Evolutionary conservation across 2,888 invertebrate genomes (phyloP), one percentile per base, ranked within the genome.

Genomic region (Nemurella pictetii): DNA sequence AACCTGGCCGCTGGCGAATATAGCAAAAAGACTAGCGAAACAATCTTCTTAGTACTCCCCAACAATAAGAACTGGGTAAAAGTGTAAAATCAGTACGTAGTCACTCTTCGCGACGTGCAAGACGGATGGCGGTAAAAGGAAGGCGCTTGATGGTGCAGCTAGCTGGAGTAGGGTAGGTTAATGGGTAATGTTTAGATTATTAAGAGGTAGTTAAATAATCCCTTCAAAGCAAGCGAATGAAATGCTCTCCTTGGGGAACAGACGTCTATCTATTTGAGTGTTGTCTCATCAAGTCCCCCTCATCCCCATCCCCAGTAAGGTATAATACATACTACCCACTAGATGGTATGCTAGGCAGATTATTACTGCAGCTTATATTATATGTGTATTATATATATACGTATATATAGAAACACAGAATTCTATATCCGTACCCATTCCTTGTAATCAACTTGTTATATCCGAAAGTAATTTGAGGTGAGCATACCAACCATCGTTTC

Each of bases 121-220:
- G n/a, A n/a, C n/a, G n/a, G n/a, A n/a, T n/a, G n/a, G n/a, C n/a
- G n/a, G n/a, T n/a, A n/a, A n/a, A n/a, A n/a, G n/a, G n/a, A n/a
- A n/a, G n/a, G n/a, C n/a, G n/a, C n/a, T 26, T 77, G 27, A 36
- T 36, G 36, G 36, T 7, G 36, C 15, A 15, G 36, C 9, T 36
- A 15, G 36, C 9, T 7, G 75, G 28, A 78, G 30, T 20, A 29
- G 82, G 82, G 72, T 29, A 82, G 82, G 82, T 82, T 82, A 72
- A 82, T 82, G 82, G 82, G 82, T 82, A 72, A 82, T 82, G 73
- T 82, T 78, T 72, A 82, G 82, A 55, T 82, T 82, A 82, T 82
- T 72, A 82, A 82, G 82, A 82, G 82, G 82, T 82, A 82, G 82
- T 82, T 72, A 82, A 82, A 82, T 82, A 82, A 82, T 82, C 82